Base-by-base conservation (phyloP, 2,797 vertebrate species). In the Selene dorsalis region DNA sequence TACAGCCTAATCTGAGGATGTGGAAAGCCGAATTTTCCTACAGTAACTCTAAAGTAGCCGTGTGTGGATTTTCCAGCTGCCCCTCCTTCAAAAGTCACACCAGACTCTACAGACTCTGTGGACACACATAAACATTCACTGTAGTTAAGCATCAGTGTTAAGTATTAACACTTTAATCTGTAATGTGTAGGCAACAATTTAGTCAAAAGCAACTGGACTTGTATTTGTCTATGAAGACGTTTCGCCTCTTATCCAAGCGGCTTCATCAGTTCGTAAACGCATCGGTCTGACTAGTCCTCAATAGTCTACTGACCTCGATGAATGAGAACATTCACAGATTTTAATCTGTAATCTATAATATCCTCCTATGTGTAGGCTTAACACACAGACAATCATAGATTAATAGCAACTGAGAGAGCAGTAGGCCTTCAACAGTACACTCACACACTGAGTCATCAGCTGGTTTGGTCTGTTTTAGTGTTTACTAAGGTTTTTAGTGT, bases 21-120 rank as follows among this genome's bases (percentile, higher is more conserved):
- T 45, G 69, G 75, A 24, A 73, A 73, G 32, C 41, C 59, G 55
- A 58, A 53, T 75, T 77, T 86, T 84, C 81, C 84, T 62, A 30
- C 71, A 75, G 32, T 32, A 16, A 47, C 57, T 77, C 56, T 32
- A 5, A 71, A 73, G 59, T 18, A 32, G 66, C 18, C 55, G 38
- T 14, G 2, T 59, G 64, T 30, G 73, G 50, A 76, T n/a, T 73
- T 83, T 72, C 70, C 59, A 73, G 22, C 4, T 43, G 70, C 22
- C 30, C 41, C 30, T 28, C 14, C 32, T 8, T 39, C 12, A 41
- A 14, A 73, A 79, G 45, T 22, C 62, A 66, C 58, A 63, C 35
- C 28, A 68, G 43, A n/a, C 68, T 63, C 61, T 59, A 60, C 48
- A 14, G 2, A 17, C 0, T 22, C 55, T 70, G 5, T 47, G 53